Evolutionary conservation across 2,888 invertebrate genomes (phyloP).

Genomic region (Actias luna): DNA sequence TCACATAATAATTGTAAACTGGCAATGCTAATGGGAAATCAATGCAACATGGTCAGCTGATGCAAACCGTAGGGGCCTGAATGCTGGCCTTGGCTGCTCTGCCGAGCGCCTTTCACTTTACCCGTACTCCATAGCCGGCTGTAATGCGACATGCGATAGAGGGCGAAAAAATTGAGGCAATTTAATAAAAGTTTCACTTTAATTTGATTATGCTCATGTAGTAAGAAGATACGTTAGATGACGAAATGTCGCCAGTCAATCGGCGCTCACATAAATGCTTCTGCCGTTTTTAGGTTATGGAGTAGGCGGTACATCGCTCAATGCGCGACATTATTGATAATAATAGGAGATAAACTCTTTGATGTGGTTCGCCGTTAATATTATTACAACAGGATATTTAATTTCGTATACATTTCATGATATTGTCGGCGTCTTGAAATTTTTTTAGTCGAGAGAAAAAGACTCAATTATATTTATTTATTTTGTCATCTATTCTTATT

Average conservation of each 20-base stretch:
- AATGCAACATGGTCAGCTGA: too few relatives aligned
- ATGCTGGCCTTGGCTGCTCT: too few relatives aligned
- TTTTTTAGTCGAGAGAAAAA: not conserved
- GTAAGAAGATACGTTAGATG: not conserved
- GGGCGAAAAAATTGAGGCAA: too few relatives aligned
- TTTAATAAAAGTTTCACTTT: not conserved
- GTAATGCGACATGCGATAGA: too few relatives aligned
- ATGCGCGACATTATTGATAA: slow-evolving; percentile 27
- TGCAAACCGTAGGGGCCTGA: too few relatives aligned
- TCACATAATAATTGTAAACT: too few relatives aligned
- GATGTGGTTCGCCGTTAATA: slow-evolving; percentile 34
- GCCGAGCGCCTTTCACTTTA: too few relatives aligned
- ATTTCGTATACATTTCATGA: slow-evolving; percentile 21
- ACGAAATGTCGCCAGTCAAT: slow-evolving; percentile 15
- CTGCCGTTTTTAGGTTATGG: slow-evolving; percentile 17
- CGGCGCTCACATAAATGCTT: slow-evolving; percentile 4
- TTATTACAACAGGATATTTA: slow-evolving; percentile 34
- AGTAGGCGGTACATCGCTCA: slow-evolving; percentile 15
- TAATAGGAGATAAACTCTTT: slow-evolving; percentile 30
- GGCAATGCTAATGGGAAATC: too few relatives aligned
- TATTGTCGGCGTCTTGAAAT: slow-evolving; percentile 7
- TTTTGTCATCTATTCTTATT: not conserved
- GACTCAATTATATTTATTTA: not conserved
- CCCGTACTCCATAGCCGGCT: too few relatives aligned
- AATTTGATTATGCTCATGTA: not conserved